Base-by-base conservation (phyloP, 2,797 vertebrate genomes). In the Rhinella marina region DNA sequence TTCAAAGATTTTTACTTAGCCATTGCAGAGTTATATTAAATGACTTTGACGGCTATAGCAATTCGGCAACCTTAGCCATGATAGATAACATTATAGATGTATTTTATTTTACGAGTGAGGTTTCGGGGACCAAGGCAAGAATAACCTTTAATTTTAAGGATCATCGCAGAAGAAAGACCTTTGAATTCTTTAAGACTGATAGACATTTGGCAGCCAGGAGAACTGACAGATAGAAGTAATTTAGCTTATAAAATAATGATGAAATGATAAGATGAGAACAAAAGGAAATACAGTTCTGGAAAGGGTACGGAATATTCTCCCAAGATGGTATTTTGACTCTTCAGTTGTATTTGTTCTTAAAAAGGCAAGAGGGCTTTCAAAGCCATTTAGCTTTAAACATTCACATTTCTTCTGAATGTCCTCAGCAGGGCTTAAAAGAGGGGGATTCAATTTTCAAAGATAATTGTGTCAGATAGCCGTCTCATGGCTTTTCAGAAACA, bases 381-480 rank as follows among this genome's bases (percentile, higher is more conserved):
- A 95, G 92, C 80, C 94, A 90, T 92, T 94, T 91, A 91, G 89
- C 86, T 90, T 92, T 91, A 92, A 92, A 91, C 88, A 91, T 90
- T 91, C 87, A 86, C 85, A 90, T 90, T 89, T 94, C 90, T 92
- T 91, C 90, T 92, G 90, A 93, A 93, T 92, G 91, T 92, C 92
- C 92, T 94, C 94, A 93, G 93, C 92, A 96, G 92, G 92, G 91
- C 79, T 90, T 93, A 91, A 90, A 92, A 92, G 41, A 77, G 90
- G 91, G 86, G 88, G 91, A 94, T 94, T 95, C 92, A 92, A 96
- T 97, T 97, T 96, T 95, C 95, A 93, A 92, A 95, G 96, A 97
- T 97, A 97, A 98, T 97, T 97, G 95, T 96, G 93, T 95, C 94
- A 95, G 97, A 97, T 98, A 97, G 95, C 94, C 91, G 91, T 90